These are phyloP conservation scores for Eulemur mongoz DNA, from an alignment of 2,797 vertebrate species.

Conservation along the genomic window DNA sequence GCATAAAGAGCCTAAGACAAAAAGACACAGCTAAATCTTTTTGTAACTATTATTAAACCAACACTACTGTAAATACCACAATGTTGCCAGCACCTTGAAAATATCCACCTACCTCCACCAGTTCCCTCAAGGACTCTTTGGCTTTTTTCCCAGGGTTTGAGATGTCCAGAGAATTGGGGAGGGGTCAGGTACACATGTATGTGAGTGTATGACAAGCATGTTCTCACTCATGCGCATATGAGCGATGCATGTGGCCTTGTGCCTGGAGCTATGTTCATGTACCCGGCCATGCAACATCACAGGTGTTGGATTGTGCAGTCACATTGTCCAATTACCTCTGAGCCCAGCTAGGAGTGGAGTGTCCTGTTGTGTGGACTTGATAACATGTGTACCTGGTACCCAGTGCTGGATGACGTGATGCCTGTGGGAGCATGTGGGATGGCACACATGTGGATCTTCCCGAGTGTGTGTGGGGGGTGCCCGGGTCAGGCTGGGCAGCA, in stretches of 20 bases:
- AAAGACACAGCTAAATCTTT: neutral
- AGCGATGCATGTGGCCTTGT: neutral
- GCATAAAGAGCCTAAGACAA: neutral
- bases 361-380: neutral
- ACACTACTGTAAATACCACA: neutral
- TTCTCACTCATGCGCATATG: neutral
- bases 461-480: slow-evolving; percentile 47
- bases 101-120: neutral
- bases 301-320: neutral
- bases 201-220: neutral
- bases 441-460: slow-evolving; percentile 31
- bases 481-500: slow-evolving; percentile 68
- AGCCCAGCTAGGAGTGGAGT: neutral
- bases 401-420: neutral
- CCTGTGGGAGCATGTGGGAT: slow-evolving; percentile 15
- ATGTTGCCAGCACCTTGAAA: neutral
- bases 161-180: neutral
- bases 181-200: neutral
- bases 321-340: neutral
- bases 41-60: neutral
- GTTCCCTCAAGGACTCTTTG: neutral
- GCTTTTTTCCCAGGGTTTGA: neutral
- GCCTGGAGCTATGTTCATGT: neutral
- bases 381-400: neutral
- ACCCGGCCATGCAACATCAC: rapidly evolving